Base-by-base conservation (phyloP, 1,140 invertebrate genomes). In the Panagrolaimus sp. region DNA sequence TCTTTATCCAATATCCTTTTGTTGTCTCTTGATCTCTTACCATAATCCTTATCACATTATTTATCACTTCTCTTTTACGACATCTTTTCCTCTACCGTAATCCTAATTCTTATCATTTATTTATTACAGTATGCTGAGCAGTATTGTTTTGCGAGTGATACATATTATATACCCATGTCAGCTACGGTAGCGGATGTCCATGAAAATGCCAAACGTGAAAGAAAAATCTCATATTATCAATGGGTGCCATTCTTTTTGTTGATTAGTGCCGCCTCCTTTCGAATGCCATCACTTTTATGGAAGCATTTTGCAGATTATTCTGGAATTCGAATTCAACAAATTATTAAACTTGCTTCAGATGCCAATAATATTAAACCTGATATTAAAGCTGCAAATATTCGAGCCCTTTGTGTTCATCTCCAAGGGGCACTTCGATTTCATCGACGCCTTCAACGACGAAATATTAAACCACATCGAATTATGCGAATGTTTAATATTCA, bases 241-340 rank as follows among this genome's bases (percentile, higher is more conserved):
- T 85, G 84, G 84, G 74, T 75, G 32, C 75, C 75, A 2, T 76
- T 76, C 47, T 76, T 84, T 43, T 70, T 84, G 9, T 67, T 84
- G 7, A 58, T 85, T 28, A 74, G 77, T 67, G 84, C 84, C 8
- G 69, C 83, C 14, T 68, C 82, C 45, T 84, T 84, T 70, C 77
- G 83, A 15, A 71, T 84, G 28, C 84, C 84, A n/a, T 76, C 76
- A 45, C 73, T 84, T 26, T 45, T 84, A 7, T 84, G 83, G 83
- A 79, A 79, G 46, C 77, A 80, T 58, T 71, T 80, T 15, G 67
- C 63, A 12, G 63, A 63, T 14, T 73, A 73, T n/a, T 76, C 74
- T 26, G 52, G 52, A 58, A 58, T 58, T 28, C 52, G 44, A 44
- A 73, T 73, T 38, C 63, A 73, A 32, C 73, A 73, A 45, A 70